Conservation (phyloP, 2,888 invertebrate species). For the Melanophora roralis region DNA sequence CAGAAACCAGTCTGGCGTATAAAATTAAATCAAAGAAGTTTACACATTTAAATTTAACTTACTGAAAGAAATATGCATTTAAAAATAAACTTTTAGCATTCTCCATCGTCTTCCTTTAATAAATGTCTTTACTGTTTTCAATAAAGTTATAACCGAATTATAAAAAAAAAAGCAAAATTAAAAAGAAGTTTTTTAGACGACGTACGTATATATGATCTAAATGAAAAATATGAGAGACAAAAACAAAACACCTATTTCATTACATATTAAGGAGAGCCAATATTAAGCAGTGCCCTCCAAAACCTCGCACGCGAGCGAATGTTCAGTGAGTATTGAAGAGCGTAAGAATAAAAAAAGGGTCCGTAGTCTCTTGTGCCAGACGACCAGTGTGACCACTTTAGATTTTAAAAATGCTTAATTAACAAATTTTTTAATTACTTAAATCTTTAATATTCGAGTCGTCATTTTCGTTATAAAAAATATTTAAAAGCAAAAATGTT, state of each 20-base stretch:
- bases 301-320: too few relatives aligned
- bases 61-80: background rate
- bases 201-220: background rate
- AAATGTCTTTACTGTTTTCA: background rate
- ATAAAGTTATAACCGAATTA: background rate
- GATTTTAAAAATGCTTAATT: too few relatives aligned
- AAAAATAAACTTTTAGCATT: background rate
- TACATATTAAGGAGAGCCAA: constrained; percentile 1
- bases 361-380: too few relatives aligned
- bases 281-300: background rate
- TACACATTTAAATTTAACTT: background rate
- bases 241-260: background rate
- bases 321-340: constrained; percentile 34
- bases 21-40: constrained; percentile 10
- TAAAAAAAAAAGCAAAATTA: background rate
- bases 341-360: background rate
- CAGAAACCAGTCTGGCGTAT: background rate
- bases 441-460: too few relatives aligned
- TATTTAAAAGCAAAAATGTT: too few relatives aligned
- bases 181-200: background rate
- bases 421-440: too few relatives aligned
- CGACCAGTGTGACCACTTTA: too few relatives aligned
- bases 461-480: too few relatives aligned
- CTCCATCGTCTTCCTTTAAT: background rate
- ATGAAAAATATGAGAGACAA: background rate